phyloP scores from a whole-genome alignment of 1,140 invertebrate genomes.

The Zaprionus vittiger region DNA sequence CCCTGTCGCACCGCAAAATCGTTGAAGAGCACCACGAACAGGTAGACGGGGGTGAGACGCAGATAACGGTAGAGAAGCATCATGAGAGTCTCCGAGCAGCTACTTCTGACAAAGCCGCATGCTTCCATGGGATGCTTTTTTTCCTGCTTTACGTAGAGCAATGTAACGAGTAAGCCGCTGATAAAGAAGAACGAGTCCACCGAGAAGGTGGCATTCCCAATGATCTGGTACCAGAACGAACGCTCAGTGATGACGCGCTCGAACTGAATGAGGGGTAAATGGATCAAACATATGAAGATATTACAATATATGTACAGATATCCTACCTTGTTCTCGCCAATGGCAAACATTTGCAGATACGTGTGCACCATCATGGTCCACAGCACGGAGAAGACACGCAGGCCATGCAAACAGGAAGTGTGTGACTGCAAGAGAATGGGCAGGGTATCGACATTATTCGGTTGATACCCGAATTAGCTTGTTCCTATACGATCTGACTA shows the following conservation, averaged over 20 bases:
- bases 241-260: conserved; percentile 90
- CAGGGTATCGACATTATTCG: neutral
- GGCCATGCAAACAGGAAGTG: conserved; percentile 91
- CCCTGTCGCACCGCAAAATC: conserved; percentile 88
- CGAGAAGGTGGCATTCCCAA: conserved; percentile 95
- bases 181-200: conserved; percentile 97
- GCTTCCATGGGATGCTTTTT: conserved; percentile 60
- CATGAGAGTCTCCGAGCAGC: conserved; percentile 85
- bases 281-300: neutral
- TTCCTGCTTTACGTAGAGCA: conserved; percentile 88
- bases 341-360: conserved; percentile 91
- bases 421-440: conserved; percentile 85
- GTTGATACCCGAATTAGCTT: neutral
- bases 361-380: conserved; percentile 98
- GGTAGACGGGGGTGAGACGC: conserved; percentile 91
- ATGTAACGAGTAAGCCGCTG: conserved; percentile 91
- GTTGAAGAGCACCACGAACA: conserved; percentile 91
- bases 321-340: conserved; percentile 87
- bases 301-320: neutral
- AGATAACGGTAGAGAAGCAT: conserved; percentile 89
- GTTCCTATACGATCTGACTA: neutral
- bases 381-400: conserved; percentile 92
- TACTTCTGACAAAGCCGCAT: conserved; percentile 76
- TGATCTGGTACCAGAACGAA: conserved; percentile 92
- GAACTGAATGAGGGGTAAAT: conserved; percentile 85